Base-by-base conservation (phyloP, 2,113 vertebrate genomes). In the Campylomormyrus tamandua region DNA sequence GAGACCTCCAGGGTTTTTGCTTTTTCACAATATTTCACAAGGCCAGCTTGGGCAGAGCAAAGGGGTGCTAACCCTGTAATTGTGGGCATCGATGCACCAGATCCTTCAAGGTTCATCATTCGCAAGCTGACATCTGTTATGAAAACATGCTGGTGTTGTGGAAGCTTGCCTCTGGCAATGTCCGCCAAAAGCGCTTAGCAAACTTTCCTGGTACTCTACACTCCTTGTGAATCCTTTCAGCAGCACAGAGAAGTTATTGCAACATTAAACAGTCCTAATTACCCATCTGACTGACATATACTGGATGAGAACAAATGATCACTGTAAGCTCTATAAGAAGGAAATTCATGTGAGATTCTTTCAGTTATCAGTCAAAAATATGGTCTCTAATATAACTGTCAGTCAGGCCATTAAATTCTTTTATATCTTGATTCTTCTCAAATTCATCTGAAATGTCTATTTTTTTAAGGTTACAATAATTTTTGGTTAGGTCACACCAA, bases 1-100 rank as follows among this genome's bases (percentile, higher is more conserved):
- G 92, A 83, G 91, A 94, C 88, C 88, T 90, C 27, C 13, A 62
- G 93, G 94, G 92, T 94, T 95, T 95, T 93, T 49, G 46, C 77
- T 83, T 80, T 70, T n/a, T 89, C 74, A 83, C 31, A 21, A 53
- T 89, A 56, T 56, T 83, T 89, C 62, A 70, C 10, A 31, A 27
- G 62, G n/a, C n/a, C 10, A 70, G n/a, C 91, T 92, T 58, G 77
- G 87, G 90, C 53, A 88, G 88, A 90, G 85, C 87, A 77, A 92
- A 93, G 89, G 91, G 86, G 92, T 91, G 15, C 6, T 45, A 93
- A 94, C 94, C 90, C 77, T 92, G 53, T 94, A 94, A 95, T 93
- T 94, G 89, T 90, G 87, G 46, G 90, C 88, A 74, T 88, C 90
- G 87, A 91, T 90, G 92, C 93, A 48, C 49, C 49, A 58, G 89